Evolutionary conservation across 2,888 invertebrate genomes (phyloP).

Genomic region (Cancer borealis): DNA sequence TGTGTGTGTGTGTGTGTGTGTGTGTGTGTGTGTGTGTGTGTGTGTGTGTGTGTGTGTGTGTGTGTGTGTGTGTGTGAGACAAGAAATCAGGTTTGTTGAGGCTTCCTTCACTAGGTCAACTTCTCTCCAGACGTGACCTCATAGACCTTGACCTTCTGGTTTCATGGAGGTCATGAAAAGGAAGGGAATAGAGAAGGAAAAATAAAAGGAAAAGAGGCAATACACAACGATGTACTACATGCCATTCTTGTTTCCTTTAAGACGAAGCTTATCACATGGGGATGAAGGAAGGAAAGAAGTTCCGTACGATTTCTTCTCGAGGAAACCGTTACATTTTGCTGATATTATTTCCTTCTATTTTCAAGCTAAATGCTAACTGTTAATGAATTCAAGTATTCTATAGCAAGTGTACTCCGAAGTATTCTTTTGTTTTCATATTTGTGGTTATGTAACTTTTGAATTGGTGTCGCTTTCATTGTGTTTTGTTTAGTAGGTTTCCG

Average conservation of each 20-base stretch:
- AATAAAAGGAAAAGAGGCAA: neutral
- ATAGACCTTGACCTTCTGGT: neutral
- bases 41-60: slow-evolving; percentile 39
- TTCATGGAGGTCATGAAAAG: neutral
- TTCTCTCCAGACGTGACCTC: neutral
- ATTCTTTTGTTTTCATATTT: neutral
- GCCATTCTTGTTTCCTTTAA: neutral
- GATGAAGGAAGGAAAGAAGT: neutral
- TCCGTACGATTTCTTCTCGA: neutral
- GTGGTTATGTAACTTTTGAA: neutral
- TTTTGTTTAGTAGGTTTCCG: neutral
- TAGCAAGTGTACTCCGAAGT: neutral
- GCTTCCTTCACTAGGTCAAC: neutral
- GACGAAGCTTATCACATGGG: neutral
- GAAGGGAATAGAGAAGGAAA: neutral
- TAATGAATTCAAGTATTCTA: neutral
- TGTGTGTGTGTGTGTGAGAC: neutral
- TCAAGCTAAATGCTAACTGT: neutral
- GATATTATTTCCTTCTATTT: neutral
- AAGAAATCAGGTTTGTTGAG: neutral
- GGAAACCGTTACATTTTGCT: neutral
- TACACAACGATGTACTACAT: neutral
- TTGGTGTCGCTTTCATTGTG: neutral
- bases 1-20: neutral
- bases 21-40: slow-evolving; percentile 41